These are phyloP conservation scores for Lagocephalus sceleratus DNA, from an alignment of 2,797 vertebrate genomes.

Conservation along the genomic window DNA sequence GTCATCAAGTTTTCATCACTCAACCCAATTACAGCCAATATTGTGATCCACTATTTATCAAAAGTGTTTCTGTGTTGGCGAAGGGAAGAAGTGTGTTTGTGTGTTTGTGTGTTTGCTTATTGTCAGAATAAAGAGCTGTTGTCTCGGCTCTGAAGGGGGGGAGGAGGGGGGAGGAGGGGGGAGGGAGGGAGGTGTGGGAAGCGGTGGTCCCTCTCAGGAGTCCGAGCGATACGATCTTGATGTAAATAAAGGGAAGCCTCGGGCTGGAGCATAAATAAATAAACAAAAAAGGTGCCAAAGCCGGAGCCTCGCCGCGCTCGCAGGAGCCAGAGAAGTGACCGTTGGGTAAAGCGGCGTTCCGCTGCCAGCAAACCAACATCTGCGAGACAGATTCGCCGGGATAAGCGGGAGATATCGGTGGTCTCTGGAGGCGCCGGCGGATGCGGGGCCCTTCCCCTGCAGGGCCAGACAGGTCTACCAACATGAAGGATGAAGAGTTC, in stretches of 20 bases:
- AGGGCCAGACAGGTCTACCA: no score
- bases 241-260: slow-evolving; percentile 44
- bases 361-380: slow-evolving; percentile 35
- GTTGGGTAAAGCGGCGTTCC: slow-evolving; percentile 34
- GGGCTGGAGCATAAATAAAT: slow-evolving; percentile 4
- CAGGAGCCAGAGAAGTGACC: slow-evolving; percentile 13
- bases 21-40: no score
- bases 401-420: slow-evolving; percentile 25
- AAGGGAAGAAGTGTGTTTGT: background rate
- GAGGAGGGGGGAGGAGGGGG: slow-evolving; percentile 2
- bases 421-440: slow-evolving; percentile 11
- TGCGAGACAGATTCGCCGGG: slow-evolving; percentile 37
- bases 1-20: no score
- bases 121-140: no score
- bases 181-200: background rate
- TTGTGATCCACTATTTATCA: no score
- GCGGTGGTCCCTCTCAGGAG: slow-evolving; percentile 20
- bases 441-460: no score
- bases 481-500: no score
- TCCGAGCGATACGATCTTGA: slow-evolving; percentile 17
- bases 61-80: no score
- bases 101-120: no score
- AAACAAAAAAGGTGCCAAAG: slow-evolving; percentile 12
- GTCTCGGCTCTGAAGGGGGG: slow-evolving; percentile 22
- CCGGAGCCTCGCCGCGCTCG: slow-evolving; percentile 14